Evolutionary conservation across 1,140 invertebrate genomes (phyloP), one percentile per base, ranked within the genome.

Genomic region (Achroia grisella): DNA sequence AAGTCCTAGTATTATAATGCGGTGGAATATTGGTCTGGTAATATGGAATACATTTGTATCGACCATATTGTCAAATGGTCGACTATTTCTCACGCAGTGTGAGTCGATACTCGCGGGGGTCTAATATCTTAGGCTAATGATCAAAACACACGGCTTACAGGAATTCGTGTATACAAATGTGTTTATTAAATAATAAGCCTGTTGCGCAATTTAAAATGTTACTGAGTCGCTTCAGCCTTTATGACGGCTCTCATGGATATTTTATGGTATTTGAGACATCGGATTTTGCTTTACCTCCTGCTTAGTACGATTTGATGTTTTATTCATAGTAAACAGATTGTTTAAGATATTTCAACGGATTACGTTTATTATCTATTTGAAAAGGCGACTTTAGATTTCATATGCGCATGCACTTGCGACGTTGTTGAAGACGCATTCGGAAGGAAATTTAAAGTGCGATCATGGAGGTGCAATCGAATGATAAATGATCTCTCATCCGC

Each of bases 51-150:
- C 54, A 57, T 51, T 62, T 41, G 45, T 56, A 52, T 55, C 55
- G 55, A 60, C 51, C 53, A 68, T 73, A 62, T 66, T 70, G 61
- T 68, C 66, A 70, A 73, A 73, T 70, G 61, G 54, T 50, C 45
- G 48, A 45, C 59, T 58, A 73, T 73, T 62, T 73, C 62, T 73
- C 66, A 73, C 64, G 52, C 64, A 62, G 70, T 70, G 42, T 62
- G 64, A 65, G 54, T 28, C 59, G 42, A 37, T 59, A 57, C 56
- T 66, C 48, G 51, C 48, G 56, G 62, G 62, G 55, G 56, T 59
- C 60, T 72, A 67, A 63, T 70, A 67, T 60, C 54, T 42, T 52
- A 48, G 53, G 48, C 55, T 60, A 64, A 67, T 69, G 63, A 72
- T 72, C 65, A 64, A 67, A 62, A 61, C 59, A 65, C 59, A 57